phyloP scores from a whole-genome alignment of 2,113 vertebrate species.

The Eurypyga helias region DNA sequence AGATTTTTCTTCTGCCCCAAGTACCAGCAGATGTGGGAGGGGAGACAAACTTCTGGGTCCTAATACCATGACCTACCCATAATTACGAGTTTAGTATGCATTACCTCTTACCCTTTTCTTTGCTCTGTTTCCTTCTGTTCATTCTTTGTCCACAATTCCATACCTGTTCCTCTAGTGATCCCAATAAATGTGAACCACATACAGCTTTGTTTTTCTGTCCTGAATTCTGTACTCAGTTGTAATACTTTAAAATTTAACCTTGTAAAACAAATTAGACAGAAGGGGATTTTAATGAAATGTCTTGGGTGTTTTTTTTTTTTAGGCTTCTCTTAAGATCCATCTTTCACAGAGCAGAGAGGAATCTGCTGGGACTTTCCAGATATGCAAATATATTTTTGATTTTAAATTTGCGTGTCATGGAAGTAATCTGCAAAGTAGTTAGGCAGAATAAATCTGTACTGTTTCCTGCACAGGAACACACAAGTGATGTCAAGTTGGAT shows the following conservation, averaged over 20 bases:
- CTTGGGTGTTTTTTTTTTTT: background rate
- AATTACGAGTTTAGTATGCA: background rate
- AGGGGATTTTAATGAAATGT: background rate
- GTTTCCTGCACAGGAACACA: background rate
- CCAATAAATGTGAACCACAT: accelerated
- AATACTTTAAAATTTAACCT: background rate
- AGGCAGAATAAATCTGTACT: background rate
- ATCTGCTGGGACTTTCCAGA: background rate
- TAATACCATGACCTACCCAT: background rate
- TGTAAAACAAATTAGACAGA: background rate
- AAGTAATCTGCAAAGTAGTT: background rate
- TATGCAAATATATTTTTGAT: background rate
- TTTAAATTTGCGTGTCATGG: background rate
- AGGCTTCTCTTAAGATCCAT: background rate
- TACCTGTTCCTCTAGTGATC: background rate
- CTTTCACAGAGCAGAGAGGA: background rate
- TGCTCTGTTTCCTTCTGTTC: background rate
- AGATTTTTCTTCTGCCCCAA: background rate
- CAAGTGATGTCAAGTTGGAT: background rate
- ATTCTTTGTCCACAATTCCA: background rate
- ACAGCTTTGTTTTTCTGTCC: background rate
- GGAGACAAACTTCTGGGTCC: background rate
- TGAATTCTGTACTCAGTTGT: background rate
- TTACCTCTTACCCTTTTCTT: background rate
- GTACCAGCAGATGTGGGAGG: background rate